These are phyloP conservation scores for Listronotus oregonensis DNA, from an alignment of 1,140 invertebrate species.

Conservation along the genomic window DNA sequence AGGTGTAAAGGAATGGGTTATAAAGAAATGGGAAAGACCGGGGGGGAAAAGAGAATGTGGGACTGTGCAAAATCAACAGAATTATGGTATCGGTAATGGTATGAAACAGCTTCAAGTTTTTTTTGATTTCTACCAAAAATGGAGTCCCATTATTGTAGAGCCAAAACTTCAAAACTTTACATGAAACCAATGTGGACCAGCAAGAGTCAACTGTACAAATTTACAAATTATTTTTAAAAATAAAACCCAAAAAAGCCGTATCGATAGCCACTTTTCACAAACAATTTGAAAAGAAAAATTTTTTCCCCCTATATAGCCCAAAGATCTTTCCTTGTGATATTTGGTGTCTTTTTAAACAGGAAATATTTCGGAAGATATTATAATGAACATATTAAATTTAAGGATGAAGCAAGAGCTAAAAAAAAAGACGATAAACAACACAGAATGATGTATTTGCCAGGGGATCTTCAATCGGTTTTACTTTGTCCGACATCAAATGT, in stretches of 20 bases:
- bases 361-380: background rate
- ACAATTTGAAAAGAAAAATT: conserved; percentile 11
- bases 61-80: too few species aligned
- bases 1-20: too few species aligned
- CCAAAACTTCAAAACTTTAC: conserved; percentile 9
- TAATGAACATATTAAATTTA: conserved; percentile 17
- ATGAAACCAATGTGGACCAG: conserved; percentile 14
- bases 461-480: conserved; percentile 26
- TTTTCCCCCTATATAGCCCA: conserved; percentile 4
- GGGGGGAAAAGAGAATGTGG: too few species aligned
- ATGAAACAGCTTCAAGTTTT: background rate
- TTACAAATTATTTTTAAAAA: conserved; percentile 21
- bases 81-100: too few species aligned
- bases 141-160: conserved; percentile 26
- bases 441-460: conserved; percentile 3
- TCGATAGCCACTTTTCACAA: conserved; percentile 12
- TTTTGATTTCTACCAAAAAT: conserved; percentile 21
- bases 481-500: conserved; percentile 24
- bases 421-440: conserved; percentile 6
- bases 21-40: too few species aligned
- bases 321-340: conserved; percentile 19
- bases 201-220: conserved; percentile 7
- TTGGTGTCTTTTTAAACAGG: conserved; percentile 8
- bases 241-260: background rate
- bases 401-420: conserved; percentile 15